Conservation (phyloP, 2,888 invertebrate species). For the Portevinia maculata region DNA sequence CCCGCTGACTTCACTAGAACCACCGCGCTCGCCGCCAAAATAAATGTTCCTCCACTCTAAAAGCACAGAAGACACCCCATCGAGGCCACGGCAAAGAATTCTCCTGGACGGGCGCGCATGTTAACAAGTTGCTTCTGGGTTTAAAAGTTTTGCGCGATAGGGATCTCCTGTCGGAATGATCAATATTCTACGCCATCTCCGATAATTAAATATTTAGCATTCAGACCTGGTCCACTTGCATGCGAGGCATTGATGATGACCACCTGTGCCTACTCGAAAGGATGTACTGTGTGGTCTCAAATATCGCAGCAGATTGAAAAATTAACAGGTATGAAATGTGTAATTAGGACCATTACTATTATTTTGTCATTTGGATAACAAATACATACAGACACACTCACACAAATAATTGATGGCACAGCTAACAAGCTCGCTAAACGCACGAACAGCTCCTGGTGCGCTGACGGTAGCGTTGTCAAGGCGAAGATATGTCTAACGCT, state of each 20-base stretch:
- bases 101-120: slow-evolving; percentile 41
- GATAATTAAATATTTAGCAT: slow-evolving; percentile 60
- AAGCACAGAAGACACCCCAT: slow-evolving; percentile 36
- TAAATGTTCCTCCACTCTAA: slow-evolving; percentile 17
- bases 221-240: slow-evolving; percentile 1
- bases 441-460: slow-evolving; percentile 67
- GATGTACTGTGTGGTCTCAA: slow-evolving; percentile 65
- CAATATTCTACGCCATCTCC: slow-evolving; percentile 57
- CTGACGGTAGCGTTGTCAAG: slow-evolving; percentile 48
- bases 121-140: slow-evolving; percentile 67
- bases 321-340: slow-evolving; percentile 65
- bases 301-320: slow-evolving; percentile 64
- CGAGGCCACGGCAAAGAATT: slow-evolving; percentile 12
- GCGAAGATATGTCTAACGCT: slow-evolving; percentile 71
- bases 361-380: slow-evolving; percentile 72
- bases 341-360: slow-evolving; percentile 73
- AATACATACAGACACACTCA: slow-evolving; percentile 4
- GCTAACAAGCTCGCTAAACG: slow-evolving; percentile 65
- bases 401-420: slow-evolving; percentile 53
- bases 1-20: slow-evolving; percentile 33
- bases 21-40: background rate
- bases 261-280: slow-evolving; percentile 59
- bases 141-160: slow-evolving; percentile 41
- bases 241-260: slow-evolving; percentile 44
- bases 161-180: slow-evolving; percentile 52